Conservation (phyloP, 2,888 invertebrate genomes). For the Yponomeuta malinellus region DNA sequence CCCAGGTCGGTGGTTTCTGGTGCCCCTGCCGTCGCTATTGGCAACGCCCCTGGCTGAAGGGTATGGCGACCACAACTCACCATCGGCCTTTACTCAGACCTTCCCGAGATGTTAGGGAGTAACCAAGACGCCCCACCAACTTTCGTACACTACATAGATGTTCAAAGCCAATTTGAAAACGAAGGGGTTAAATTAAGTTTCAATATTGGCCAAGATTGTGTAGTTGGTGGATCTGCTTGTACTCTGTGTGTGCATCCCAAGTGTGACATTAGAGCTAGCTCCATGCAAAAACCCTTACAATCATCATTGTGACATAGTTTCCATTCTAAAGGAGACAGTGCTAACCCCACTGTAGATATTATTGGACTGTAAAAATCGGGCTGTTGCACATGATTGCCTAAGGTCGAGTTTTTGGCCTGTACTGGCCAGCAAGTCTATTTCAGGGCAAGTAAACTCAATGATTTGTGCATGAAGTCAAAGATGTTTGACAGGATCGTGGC, state of each 20-base stretch:
- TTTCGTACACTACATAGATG: not conserved
- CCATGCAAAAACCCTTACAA: slow-evolving; percentile 29
- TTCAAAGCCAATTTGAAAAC: too few relatives aligned
- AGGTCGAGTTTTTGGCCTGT: too few relatives aligned
- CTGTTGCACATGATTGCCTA: too few relatives aligned
- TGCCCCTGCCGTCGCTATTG: slow-evolving; percentile 76
- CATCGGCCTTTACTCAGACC: slow-evolving; percentile 82
- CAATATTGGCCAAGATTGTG: too few relatives aligned
- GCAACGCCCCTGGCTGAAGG: slow-evolving; percentile 80
- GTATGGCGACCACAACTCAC: slow-evolving; percentile 39
- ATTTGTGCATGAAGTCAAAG: too few relatives aligned
- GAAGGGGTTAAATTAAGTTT: too few relatives aligned
- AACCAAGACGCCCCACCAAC: slow-evolving; percentile 32
- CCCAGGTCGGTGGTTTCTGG: slow-evolving; percentile 77
- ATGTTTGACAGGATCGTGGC: too few relatives aligned
- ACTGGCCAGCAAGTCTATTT: too few relatives aligned
- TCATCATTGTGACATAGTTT: slow-evolving; percentile 47
- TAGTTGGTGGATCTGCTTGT: slow-evolving; percentile 34
- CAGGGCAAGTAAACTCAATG: too few relatives aligned
- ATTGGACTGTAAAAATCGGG: too few relatives aligned
- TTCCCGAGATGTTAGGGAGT: slow-evolving; percentile 79
- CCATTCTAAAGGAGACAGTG: not conserved
- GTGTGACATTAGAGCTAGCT: slow-evolving; percentile 83
- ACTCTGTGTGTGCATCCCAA: slow-evolving; percentile 81
- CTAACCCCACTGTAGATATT: too few relatives aligned